Evolutionary conservation across 1,140 invertebrate species (phyloP), one percentile per base, ranked within the genome.

Genomic region (Leptopilina clavipes): DNA sequence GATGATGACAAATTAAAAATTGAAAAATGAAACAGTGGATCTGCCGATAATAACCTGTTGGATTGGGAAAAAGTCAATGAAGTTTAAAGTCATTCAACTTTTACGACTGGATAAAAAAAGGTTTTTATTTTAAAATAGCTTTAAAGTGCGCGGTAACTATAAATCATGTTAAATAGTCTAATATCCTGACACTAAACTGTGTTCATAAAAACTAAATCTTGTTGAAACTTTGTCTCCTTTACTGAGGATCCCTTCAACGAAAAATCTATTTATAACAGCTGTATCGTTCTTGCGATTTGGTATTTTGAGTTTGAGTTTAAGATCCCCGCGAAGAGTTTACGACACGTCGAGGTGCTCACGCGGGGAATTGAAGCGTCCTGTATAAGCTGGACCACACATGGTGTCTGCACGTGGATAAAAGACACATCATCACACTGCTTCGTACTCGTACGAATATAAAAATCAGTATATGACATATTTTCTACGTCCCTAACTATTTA

Each of bases 381-480:
- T 65, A 65, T 65, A 65, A 25, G 59, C 22, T 65, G 59, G 59
- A 65, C 59, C 59, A 65, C 59, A 65, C 59, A 65, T 65, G 59
- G 59, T 1, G 59, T 65, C 59, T 65, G 59, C 59, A 65, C 59
- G 59, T 65, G 59, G 59, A 65, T 65, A 65, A 65, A 31, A 65
- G 59, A 65, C 59, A 65, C 59, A 65, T 65, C 59, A 65, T 65
- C 59, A 31, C 59, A 37, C 59, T 65, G 59, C 59, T n/a, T 65
- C 22, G 59, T 65, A 31, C 59, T 65, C 59, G 59, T 65, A 19
- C 22, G 59, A 22, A 65, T 65, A 65, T 65, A 65, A 65, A 65
- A 65, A 65, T 65, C 59, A 65, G 59, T 65, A 65, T 65, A 65
- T n/a, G 59, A 65, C 59, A 65, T 65, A 65, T 65, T 65, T 65